Conservation (phyloP, 2,797 vertebrate genomes). For the Botia kubotai region DNA sequence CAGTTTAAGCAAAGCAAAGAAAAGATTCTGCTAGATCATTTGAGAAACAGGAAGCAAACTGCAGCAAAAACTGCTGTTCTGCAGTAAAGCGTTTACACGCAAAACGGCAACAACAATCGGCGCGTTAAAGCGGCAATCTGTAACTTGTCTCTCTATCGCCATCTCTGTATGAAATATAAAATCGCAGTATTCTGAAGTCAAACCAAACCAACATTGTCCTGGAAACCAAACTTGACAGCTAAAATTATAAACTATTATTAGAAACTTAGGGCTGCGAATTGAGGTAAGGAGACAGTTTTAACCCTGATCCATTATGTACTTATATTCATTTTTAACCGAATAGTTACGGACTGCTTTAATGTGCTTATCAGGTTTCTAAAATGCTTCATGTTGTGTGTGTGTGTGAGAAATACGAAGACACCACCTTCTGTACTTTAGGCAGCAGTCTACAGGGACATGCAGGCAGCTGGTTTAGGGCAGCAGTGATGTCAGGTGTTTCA, state of each 20-base stretch:
- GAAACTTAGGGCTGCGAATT: too few species aligned
- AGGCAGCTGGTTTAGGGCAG: slow-evolving; percentile 90
- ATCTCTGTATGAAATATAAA: too few species aligned
- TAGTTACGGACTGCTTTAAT: not conserved
- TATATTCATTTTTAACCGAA: not conserved
- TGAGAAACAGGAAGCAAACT: not conserved
- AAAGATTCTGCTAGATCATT: not conserved
- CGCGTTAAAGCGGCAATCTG: too few species aligned
- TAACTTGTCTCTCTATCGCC: too few species aligned
- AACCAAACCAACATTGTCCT: too few species aligned
- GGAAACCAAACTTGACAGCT: not conserved
- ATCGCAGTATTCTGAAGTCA: too few species aligned
- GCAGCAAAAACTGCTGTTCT: not conserved
- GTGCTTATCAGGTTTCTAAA: slow-evolving; percentile 6
- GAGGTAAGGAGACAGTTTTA: too few species aligned
- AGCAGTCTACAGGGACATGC: slow-evolving; percentile 93
- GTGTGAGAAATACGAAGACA: not conserved
- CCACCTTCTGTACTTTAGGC: slow-evolving; percentile 91
- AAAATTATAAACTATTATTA: too few species aligned
- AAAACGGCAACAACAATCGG: too few species aligned
- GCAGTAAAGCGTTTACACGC: not conserved
- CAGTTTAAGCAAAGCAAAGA: not conserved
- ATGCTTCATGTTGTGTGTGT: slow-evolving; percentile 11
- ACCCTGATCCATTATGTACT: too few species aligned
- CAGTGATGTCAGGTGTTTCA: slow-evolving; percentile 90